Base-by-base conservation (phyloP, 2,113 vertebrate genomes). In the Siphamia tubifer region DNA sequence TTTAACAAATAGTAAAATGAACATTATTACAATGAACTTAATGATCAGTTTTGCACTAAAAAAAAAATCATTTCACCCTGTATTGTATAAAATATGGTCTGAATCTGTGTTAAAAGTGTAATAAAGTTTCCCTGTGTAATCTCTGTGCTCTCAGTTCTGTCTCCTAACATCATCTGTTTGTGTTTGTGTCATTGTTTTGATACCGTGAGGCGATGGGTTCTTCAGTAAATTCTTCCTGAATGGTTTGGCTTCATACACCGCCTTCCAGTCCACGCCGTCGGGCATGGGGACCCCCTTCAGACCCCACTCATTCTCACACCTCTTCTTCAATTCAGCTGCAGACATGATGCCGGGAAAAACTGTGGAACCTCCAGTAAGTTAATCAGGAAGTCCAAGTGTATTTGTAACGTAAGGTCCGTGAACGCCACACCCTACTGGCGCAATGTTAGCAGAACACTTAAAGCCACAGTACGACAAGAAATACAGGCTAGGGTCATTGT, bases 181-280 rank as follows among this genome's bases (percentile, higher is more conserved):
- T 23, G 23, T 11, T 1, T 30, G 2, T 6, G 2, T 7, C 4
- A 27, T 16, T 40, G 2, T 3, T 13, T 13, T 19, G 4, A n/a
- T 91, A 96, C 95, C 95, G 76, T 92, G 83, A 24, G 95, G 95
- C n/a, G 92, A 68, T 4, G 94, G 86, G 74, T 92, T 94, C 67
- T 57, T 90, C 74, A 96, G 86, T 1, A 96, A 54, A 63, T 96
- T 96, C 39, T 93, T 91, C 35, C 89, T 83, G 15, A 96, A 83
- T 0, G 95, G 94, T 20, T 87, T 89, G 23, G 82, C 88, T 39
- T 92, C 82, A 11, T 80, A 89, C 2, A 93, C 79, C 2, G 72
- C 35, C 80, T 77, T 88, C 94, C 94, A 95, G 87, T 93, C 87
- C 42, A 91, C 57, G 17, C 30, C 6, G 35, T 87, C 75, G 3